A percentile compares a stretch with the other conserved stretches of the same genome.
Evolutionary conservation across 64 coral and sea anemone species (phyloP).

Genomic region (Trachythela sp.): DNA sequence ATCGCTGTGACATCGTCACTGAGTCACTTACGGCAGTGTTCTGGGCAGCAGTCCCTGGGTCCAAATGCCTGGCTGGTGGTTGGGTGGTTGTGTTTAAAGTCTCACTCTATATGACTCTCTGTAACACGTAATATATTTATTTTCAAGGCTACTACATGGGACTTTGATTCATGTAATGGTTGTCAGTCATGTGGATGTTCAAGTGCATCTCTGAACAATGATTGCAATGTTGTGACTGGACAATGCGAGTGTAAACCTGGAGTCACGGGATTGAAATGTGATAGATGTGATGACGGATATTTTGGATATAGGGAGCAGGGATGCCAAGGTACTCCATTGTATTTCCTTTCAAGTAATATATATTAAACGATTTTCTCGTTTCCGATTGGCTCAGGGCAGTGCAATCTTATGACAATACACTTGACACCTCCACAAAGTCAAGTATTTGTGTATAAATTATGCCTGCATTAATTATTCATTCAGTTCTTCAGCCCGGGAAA

Average conservation of each 20-base stretch:
- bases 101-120: neutral
- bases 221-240: constrained; percentile 63
- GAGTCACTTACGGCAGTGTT: too few relatives aligned
- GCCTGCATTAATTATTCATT: too few relatives aligned
- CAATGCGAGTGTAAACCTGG: constrained; percentile 69
- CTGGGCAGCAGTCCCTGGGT: too few relatives aligned
- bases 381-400: too few relatives aligned
- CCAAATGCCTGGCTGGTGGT: too few relatives aligned
- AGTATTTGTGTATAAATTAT: too few relatives aligned
- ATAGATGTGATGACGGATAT: neutral
- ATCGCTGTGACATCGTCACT: too few relatives aligned
- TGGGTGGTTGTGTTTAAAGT: neutral
- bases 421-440: too few relatives aligned
- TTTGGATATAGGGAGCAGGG: neutral
- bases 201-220: neutral
- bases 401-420: too few relatives aligned
- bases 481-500: too few relatives aligned
- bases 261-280: constrained; percentile 65
- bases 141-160: neutral
- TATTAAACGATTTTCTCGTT: too few relatives aligned
- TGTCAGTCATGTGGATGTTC: neutral
- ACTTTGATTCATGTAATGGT: constrained; percentile 7
- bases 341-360: neutral
- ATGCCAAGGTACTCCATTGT: neutral
- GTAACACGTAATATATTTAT: neutral